Percentiles rank a stretch among this genome's conserved stretches.
Evolutionary conservation across 2,797 vertebrate species (phyloP).

Genomic region (Synanceia verrucosa): DNA sequence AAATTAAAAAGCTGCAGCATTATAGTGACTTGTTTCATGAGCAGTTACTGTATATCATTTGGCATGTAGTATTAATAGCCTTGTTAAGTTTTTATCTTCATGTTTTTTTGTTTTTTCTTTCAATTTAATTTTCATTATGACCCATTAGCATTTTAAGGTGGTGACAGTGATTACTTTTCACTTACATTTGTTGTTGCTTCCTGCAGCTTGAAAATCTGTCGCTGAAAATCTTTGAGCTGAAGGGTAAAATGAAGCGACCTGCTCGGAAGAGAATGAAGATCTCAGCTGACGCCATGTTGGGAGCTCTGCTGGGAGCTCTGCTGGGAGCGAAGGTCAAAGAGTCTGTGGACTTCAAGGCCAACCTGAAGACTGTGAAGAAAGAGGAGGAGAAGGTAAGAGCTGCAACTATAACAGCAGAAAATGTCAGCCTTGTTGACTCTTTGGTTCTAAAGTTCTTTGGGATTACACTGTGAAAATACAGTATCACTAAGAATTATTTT

Average conservation of each 20-base stretch:
- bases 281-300: slow-evolving; percentile 85
- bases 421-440: slow-evolving; percentile 58
- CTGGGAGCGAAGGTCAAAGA: slow-evolving; percentile 82
- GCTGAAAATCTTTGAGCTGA: slow-evolving; percentile 76
- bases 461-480: not conserved
- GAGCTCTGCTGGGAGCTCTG: slow-evolving; percentile 81
- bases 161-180: not conserved
- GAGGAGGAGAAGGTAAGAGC: slow-evolving; percentile 83
- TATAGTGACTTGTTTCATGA: not conserved
- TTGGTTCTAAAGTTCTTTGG: not conserved
- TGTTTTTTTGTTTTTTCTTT: too few species aligned
- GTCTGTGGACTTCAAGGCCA: slow-evolving; percentile 85
- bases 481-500: slow-evolving; percentile 21
- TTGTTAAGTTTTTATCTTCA: not conserved
- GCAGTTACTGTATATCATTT: not conserved
- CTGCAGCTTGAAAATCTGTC: slow-evolving; percentile 70
- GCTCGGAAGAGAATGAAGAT: slow-evolving; percentile 81
- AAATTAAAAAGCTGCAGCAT: not conserved
- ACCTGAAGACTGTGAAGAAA: slow-evolving; percentile 86
- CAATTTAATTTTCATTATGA: not conserved
- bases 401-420: slow-evolving; percentile 6
- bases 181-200: not conserved
- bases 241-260: slow-evolving; percentile 85
- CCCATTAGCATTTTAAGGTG: not conserved
- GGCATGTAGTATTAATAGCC: not conserved